Evolutionary conservation across 2,888 invertebrate species (phyloP), one percentile per base, ranked within the genome.

Genomic region (Dryomyza anilis): DNA sequence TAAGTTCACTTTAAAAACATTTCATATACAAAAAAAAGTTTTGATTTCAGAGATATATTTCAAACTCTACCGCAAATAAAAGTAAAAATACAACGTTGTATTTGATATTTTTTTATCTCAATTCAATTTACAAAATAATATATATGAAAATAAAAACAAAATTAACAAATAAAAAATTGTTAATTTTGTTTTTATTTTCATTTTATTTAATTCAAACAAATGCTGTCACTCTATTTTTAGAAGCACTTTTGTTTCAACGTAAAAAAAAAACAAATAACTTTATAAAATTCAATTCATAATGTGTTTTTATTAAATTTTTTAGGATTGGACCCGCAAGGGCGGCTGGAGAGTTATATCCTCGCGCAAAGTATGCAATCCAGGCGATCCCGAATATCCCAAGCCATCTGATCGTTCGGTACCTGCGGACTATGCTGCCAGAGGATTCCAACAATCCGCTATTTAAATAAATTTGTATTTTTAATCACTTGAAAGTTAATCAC

Each of bases 291-390:
- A 43, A 5, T 43, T 43, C 7, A 12, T 10, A 45, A 4, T 2
- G 8, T 45, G 19, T 3, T 16, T 16, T 45, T 16, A 45, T 19
- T 45, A 45, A 45, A 45, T 45, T 45, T 16, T 45, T 39, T 62
- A 92, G 91, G 89, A 91, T 80, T 95, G 94, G 95, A 89, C 89
- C 1, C 87, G 87, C 68, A 88, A 88, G 76, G 87, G 89, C 64
- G 93, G 93, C 52, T 91, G 91, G 90, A 86, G 88, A 83, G 85
- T 91, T 0, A 74, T 86, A 39, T 72, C 71, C 12, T 86, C 88
- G 0, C 87, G 90, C 68, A 78, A 78, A 6, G 85, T 86, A 65
- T 85, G 88, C 19, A 81, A 87, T 64, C 91, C 91, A 39, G 91
- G 91, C 3, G 91, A 93, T 78, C 86, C 88, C 63, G 88, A 85